Evolutionary conservation across 2,113 vertebrate genomes (phyloP).

Genomic region (Corydoras maculifer): DNA sequence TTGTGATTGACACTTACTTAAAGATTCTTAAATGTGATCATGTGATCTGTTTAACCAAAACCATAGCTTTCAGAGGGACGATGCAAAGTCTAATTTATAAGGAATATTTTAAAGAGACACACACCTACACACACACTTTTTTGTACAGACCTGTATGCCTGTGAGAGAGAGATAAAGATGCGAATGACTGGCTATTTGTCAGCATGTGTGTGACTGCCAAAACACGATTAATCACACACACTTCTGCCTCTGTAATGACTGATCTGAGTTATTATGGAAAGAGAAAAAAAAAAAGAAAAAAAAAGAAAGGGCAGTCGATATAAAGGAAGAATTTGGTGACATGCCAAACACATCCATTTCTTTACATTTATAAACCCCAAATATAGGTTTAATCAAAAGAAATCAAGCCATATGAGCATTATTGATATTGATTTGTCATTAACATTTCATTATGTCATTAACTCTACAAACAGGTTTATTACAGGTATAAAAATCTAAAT

Average conservation of each 20-base stretch:
- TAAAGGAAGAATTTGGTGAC: slow-evolving; percentile 12
- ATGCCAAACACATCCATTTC: background rate
- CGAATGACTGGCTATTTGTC: slow-evolving; percentile 41
- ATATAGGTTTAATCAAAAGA: too few relatives aligned
- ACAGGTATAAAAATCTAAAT: too few relatives aligned
- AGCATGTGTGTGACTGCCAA: slow-evolving; percentile 29
- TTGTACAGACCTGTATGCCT: slow-evolving; percentile 25
- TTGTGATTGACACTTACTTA: too few relatives aligned
- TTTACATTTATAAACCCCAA: background rate
- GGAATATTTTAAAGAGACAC: background rate
- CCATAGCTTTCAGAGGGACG: too few relatives aligned
- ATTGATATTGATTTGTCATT: too few relatives aligned
- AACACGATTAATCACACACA: slow-evolving; percentile 40
- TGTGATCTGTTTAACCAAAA: too few relatives aligned
- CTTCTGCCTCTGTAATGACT: slow-evolving; percentile 23
- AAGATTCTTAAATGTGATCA: too few relatives aligned
- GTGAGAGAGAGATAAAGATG: slow-evolving; percentile 46
- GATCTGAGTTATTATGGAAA: slow-evolving; percentile 18
- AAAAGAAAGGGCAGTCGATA: slow-evolving; percentile 1
- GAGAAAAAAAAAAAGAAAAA: background rate
- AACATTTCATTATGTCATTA: too few relatives aligned
- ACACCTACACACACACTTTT: background rate
- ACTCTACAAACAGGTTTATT: too few relatives aligned
- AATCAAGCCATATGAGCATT: too few relatives aligned
- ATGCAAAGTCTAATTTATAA: background rate